Conservation (phyloP, 2,797 vertebrate genomes). For the Orestias chungarensis region DNA sequence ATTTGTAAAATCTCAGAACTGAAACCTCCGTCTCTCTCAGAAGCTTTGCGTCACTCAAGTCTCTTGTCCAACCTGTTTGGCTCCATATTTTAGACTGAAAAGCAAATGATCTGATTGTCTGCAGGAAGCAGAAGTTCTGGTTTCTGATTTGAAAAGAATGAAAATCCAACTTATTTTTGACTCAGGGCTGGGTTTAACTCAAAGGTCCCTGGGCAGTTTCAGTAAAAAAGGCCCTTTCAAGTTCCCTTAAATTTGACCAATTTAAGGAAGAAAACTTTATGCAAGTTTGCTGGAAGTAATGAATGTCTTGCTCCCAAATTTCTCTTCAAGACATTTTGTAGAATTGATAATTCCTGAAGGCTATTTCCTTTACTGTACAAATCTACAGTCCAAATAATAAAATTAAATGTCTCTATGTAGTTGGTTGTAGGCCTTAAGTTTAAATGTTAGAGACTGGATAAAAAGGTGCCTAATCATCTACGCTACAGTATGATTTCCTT, state of each 20-base stretch:
- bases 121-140: not conserved
- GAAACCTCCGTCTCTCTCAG: constrained; percentile 10
- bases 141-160: constrained; percentile 10
- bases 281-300: no score
- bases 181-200: not conserved
- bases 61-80: constrained; percentile 58
- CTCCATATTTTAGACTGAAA: constrained; percentile 47
- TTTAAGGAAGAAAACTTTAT: not conserved
- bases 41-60: not conserved
- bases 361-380: no score
- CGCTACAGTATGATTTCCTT: no score
- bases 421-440: no score
- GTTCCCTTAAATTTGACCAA: no score
- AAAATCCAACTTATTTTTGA: not conserved
- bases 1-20: not conserved
- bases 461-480: no score
- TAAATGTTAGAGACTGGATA: no score
- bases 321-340: not conserved
- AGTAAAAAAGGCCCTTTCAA: not conserved
- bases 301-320: no score
- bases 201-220: not conserved
- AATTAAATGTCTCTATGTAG: no score
- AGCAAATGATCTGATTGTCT: constrained; percentile 32
- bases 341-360: no score
- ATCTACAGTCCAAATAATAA: no score